Percentiles rank a stretch among this genome's conserved stretches.
Evolutionary conservation across 2,888 invertebrate species (phyloP).

Genomic region (Chorisops tibialis): DNA sequence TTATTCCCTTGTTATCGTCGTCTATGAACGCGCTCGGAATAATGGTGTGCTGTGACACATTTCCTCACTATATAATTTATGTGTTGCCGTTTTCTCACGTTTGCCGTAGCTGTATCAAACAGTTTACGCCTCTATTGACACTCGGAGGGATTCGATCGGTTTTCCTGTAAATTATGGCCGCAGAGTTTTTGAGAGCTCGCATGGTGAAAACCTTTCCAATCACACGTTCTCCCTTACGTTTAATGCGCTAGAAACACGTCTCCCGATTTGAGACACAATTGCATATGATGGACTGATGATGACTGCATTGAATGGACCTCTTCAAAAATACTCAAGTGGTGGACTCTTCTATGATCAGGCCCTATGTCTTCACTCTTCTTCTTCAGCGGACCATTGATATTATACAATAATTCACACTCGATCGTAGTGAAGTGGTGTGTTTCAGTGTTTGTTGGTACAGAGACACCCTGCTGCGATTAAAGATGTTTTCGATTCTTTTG

Average conservation of each 20-base stretch:
- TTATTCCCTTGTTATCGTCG: background rate
- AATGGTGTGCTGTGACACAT: slow-evolving; percentile 11
- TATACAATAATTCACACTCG: slow-evolving; percentile 10
- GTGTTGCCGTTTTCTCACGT: slow-evolving; percentile 28
- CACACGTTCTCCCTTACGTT: slow-evolving; percentile 7
- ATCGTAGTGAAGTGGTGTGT: background rate
- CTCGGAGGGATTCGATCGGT: background rate
- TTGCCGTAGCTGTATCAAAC: slow-evolving; percentile 21
- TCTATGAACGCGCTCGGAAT: background rate
- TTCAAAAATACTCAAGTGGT: slow-evolving; percentile 17
- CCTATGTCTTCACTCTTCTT: too few relatives aligned
- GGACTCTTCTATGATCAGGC: too few relatives aligned
- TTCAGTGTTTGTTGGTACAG: slow-evolving; percentile 10
- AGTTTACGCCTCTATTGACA: slow-evolving; percentile 19
- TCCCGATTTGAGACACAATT: slow-evolving; percentile 21
- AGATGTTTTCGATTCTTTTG: slow-evolving; percentile 13
- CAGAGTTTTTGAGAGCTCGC: background rate
- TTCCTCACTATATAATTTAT: slow-evolving; percentile 17
- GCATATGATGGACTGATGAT: slow-evolving; percentile 20
- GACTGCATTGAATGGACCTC: slow-evolving; percentile 13
- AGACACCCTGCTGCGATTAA: slow-evolving; percentile 14
- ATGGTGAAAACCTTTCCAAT: slow-evolving; percentile 16
- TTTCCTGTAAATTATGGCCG: slow-evolving; percentile 2
- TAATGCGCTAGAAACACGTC: slow-evolving; percentile 1
- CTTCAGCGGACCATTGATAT: background rate